Conservation (phyloP, 2,888 invertebrate species). For the Mesorhabditis sp. region DNA sequence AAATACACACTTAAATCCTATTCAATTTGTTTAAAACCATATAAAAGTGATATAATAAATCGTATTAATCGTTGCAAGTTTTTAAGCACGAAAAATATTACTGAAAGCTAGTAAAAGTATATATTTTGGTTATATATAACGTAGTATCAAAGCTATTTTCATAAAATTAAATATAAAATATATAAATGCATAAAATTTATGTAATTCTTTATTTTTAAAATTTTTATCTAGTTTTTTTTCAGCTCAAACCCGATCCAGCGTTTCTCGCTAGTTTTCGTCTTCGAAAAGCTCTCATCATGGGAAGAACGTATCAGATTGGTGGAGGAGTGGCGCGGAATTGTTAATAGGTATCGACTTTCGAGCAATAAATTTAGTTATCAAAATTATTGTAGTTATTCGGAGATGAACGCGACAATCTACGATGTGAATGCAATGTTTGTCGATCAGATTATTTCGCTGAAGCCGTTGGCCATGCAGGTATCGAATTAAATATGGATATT, state of each 20-base stretch:
- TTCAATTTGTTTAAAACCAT: no score
- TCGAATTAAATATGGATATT: neutral
- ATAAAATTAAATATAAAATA: no score
- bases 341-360: conserved; percentile 15
- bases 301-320: conserved; percentile 50
- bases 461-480: conserved; percentile 43
- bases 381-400: conserved; percentile 20
- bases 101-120: no score
- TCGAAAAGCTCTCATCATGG: conserved; percentile 48
- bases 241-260: conserved; percentile 36
- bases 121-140: no score
- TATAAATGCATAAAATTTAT: no score
- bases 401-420: conserved; percentile 50
- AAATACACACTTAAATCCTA: no score
- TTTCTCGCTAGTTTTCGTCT: conserved; percentile 46
- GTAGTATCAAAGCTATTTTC: no score
- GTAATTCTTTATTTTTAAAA: no score
- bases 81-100: no score
- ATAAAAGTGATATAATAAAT: no score
- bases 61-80: no score
- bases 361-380: neutral
- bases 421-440: conserved; percentile 57
- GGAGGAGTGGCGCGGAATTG: conserved; percentile 44
- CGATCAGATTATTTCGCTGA: conserved; percentile 56
- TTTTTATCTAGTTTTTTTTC: conserved; percentile 7